A percentile compares a stretch with the other conserved stretches of the same genome.
phyloP scores from a whole-genome alignment of 2,797 vertebrate species.

The Cheirogaleus major region DNA sequence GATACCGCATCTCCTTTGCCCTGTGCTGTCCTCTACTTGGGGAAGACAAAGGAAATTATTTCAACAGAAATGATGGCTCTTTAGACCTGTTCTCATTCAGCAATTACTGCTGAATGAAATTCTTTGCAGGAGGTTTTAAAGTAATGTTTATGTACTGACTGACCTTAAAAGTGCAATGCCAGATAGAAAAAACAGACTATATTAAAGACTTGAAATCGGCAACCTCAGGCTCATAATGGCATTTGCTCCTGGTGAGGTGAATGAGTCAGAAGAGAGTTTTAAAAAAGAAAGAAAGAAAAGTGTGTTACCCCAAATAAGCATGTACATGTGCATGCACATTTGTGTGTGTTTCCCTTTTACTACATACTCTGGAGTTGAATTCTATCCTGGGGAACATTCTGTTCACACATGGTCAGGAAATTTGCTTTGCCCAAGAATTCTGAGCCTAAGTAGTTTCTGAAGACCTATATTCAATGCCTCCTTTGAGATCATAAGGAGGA shows the following conservation, averaged over 20 bases:
- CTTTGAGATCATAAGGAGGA: not conserved
- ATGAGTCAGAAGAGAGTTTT: not conserved
- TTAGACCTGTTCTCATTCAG: not conserved
- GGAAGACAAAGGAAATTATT: not conserved
- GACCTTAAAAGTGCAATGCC: slow-evolving; percentile 21
- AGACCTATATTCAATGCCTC: not conserved
- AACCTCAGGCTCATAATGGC: not conserved
- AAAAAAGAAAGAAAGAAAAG: not conserved
- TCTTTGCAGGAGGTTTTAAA: slow-evolving; percentile 15
- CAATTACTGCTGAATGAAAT: not conserved
- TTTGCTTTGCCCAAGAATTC: not conserved
- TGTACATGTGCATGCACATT: not conserved
- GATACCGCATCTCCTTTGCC: not conserved
- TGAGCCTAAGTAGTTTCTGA: not conserved
- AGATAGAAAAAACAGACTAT: slow-evolving; percentile 20
- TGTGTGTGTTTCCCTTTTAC: not conserved
- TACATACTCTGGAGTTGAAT: not conserved
- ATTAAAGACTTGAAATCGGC: not conserved
- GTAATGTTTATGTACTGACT: not conserved
- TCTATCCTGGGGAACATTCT: not conserved
- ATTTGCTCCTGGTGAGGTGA: not conserved
- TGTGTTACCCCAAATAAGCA: not conserved
- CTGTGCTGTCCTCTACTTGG: not conserved
- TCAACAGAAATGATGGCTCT: not conserved
- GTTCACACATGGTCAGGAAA: not conserved